Conservation (phyloP, 2,113 vertebrate species). For the Channa argus region DNA sequence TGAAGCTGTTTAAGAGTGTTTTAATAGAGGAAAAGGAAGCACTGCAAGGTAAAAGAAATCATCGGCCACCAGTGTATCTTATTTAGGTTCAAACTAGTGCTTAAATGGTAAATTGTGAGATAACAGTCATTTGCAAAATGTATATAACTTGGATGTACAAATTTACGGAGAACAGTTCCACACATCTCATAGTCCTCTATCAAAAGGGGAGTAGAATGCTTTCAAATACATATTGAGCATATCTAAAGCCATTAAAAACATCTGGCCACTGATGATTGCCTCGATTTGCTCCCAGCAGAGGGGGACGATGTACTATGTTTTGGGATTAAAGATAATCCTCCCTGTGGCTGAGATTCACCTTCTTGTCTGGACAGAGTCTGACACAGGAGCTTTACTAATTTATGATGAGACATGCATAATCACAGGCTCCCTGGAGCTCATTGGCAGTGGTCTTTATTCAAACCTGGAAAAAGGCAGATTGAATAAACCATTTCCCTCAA, state of each 20-base stretch:
- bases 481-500: constrained; percentile 41
- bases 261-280: constrained; percentile 58
- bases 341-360: constrained; percentile 79
- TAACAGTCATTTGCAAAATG: constrained; percentile 31
- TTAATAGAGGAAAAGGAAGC: constrained; percentile 18
- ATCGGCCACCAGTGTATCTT: constrained; percentile 6
- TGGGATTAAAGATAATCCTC: constrained; percentile 75
- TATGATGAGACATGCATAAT: constrained; percentile 77
- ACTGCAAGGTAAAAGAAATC: constrained; percentile 13
- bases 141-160: constrained; percentile 1
- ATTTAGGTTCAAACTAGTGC: neutral
- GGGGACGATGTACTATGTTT: constrained; percentile 54
- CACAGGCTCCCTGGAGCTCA: constrained; percentile 60
- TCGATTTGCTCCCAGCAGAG: constrained; percentile 66
- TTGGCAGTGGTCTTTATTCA: constrained; percentile 29
- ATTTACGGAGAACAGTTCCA: no score
- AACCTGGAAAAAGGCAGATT: constrained; percentile 52
- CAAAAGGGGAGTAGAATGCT: constrained; percentile 9
- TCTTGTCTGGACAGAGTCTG: constrained; percentile 75
- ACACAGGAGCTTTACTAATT: constrained; percentile 76
- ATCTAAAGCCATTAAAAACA: constrained; percentile 58
- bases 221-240: constrained; percentile 23
- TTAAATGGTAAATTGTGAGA: constrained; percentile 5
- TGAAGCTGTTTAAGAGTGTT: constrained; percentile 36
- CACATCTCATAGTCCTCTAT: neutral